A percentile compares a stretch with the other conserved stretches of the same genome.
These are phyloP conservation scores for Carassius carassius DNA, from an alignment of 2,113 vertebrate genomes.

Conservation along the genomic window DNA sequence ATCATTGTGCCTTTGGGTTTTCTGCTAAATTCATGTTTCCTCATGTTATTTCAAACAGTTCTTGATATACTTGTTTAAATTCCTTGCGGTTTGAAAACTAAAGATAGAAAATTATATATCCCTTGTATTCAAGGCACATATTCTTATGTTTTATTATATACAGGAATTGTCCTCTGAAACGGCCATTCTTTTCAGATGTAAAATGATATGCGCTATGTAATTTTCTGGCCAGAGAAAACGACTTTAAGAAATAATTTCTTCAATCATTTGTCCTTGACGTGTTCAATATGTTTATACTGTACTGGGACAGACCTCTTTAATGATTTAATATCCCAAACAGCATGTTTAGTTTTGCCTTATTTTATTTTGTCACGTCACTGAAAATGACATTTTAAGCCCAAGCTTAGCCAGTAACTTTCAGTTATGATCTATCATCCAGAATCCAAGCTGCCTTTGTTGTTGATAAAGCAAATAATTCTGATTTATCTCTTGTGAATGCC, in stretches of 20 bases:
- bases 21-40: constrained; percentile 42
- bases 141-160: constrained; percentile 57
- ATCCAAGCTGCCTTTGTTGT: constrained; percentile 63
- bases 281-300: constrained; percentile 29
- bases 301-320: not conserved
- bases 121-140: constrained; percentile 45
- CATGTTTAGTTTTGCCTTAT: constrained; percentile 13
- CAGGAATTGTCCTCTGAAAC: constrained; percentile 44
- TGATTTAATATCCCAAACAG: not conserved
- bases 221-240: constrained; percentile 52
- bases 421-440: constrained; percentile 62
- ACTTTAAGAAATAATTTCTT: constrained; percentile 49
- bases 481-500: constrained; percentile 73
- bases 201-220: constrained; percentile 52
- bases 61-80: constrained; percentile 46
- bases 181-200: constrained; percentile 43
- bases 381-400: constrained; percentile 12
- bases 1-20: constrained; percentile 44
- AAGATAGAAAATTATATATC: constrained; percentile 56
- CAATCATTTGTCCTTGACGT: constrained; percentile 44
- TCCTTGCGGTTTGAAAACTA: constrained; percentile 44
- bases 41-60: constrained; percentile 38
- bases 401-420: constrained; percentile 59
- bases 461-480: constrained; percentile 74
- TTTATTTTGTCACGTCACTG: not conserved